Base-by-base conservation (phyloP, 2,888 invertebrate species). In the Disparrhopalites patrizii region DNA sequence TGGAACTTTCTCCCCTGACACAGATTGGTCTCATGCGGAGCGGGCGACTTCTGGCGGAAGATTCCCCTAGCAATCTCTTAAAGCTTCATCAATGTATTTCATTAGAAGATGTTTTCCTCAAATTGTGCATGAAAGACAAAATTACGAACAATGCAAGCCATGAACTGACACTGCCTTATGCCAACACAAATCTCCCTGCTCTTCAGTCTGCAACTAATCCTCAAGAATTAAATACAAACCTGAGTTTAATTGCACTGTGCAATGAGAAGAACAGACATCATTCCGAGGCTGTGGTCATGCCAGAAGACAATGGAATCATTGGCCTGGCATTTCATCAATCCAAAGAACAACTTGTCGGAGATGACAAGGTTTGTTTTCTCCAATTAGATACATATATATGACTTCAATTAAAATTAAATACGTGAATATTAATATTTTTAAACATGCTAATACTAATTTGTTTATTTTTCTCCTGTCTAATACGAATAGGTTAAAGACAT, bases 11-110 rank as follows among this genome's bases (percentile, higher is more conserved):
- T n/a, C n/a, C n/a, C n/a, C n/a, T n/a, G n/a, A n/a, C n/a, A n/a
- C n/a, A 93, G 93, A 95, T 96, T 78, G 96, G 95, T 68, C 81
- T 96, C 74, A 96, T 96, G 95, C 83, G 96, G 70, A 91, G 90
- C 78, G 96, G 96, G 0, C 85, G 89, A 62, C 83, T 96, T 56
- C 81, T 96, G 76, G 95, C 95, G 0, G 95, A 96, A 81, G 90
- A 93, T 79, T 89, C 89, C 15, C 95, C 95, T 0, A 86, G 87
- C 15, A 70, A 73, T 20, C 83, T 95, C 50, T 83, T 96, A 56
- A 85, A 88, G 55, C 88, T 90, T 84, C 92, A 92, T 82, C 86
- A 85, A 77, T 91, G 91, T 78, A 84, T 86, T 69, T 88, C 89
- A 15, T 82, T 96, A 5, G 96, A 96, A 80, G 93, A 93, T 76